Conservation (phyloP, 2,113 vertebrate species). For the Apteryx mantelli region DNA sequence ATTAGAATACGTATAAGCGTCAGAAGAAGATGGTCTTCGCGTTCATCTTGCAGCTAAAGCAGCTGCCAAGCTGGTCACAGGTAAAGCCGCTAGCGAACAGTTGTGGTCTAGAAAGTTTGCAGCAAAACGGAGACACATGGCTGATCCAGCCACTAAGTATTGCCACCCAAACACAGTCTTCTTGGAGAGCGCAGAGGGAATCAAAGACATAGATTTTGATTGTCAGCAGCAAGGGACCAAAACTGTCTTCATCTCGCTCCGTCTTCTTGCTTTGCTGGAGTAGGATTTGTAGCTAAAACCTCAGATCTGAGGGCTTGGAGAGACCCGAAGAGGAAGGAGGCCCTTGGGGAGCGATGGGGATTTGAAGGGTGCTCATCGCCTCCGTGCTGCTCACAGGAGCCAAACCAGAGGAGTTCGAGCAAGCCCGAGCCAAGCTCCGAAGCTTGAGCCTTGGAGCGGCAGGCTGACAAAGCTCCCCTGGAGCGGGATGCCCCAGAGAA, state of each 20-base stretch:
- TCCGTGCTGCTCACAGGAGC: background rate
- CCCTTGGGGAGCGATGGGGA: background rate
- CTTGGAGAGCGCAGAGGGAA: too few species aligned
- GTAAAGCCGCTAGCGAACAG: background rate
- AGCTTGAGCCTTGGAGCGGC: too few species aligned
- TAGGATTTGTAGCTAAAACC: background rate
- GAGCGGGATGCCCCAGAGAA: background rate
- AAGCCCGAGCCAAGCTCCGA: too few species aligned
- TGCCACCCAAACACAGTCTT: background rate
- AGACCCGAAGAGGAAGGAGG: background rate
- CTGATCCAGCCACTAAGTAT: too few species aligned
- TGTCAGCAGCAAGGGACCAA: background rate
- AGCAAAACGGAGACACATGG: too few species aligned
- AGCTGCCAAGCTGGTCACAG: background rate
- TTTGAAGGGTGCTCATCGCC: too few species aligned
- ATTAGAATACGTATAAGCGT: fast-evolving
- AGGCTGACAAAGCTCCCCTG: too few species aligned
- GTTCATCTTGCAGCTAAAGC: background rate
- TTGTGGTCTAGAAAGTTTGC: background rate
- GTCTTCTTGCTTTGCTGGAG: background rate
- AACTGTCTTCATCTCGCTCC: background rate
- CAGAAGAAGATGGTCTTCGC: background rate
- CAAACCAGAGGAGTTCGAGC: background rate
- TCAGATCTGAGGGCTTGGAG: background rate
- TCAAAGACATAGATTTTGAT: background rate